Percentiles rank a stretch among this genome's conserved stretches.
Conservation (phyloP, 2,797 vertebrate genomes). For the Aselliscus stoliczkanus region DNA sequence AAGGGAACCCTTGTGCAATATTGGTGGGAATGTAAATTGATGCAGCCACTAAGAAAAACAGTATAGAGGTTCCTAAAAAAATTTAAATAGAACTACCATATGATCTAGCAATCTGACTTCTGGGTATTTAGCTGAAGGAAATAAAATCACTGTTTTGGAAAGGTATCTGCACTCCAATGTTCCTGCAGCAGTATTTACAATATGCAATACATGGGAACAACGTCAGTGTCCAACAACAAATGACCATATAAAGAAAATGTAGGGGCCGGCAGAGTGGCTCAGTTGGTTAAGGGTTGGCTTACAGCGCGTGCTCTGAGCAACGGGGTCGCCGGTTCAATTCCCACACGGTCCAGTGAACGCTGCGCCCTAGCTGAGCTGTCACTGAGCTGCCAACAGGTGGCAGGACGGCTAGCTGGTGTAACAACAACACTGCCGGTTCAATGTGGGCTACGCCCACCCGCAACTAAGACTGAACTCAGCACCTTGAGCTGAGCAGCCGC, state of each 20-base stretch:
- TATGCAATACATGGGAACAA: neutral
- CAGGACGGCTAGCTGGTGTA: too few relatives aligned
- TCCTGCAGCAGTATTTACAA: neutral
- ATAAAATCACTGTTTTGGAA: neutral
- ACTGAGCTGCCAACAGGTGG: too few relatives aligned
- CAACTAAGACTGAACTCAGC: too few relatives aligned
- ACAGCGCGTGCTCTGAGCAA: too few relatives aligned
- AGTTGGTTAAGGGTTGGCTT: too few relatives aligned
- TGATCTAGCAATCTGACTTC: neutral
- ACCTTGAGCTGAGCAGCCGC: too few relatives aligned
- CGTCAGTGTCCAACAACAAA: neutral
- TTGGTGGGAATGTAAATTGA: neutral
- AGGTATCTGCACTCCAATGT: neutral
- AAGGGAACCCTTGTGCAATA: neutral
- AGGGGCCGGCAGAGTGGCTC: too few relatives aligned
- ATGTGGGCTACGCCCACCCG: too few relatives aligned
- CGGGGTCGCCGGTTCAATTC: too few relatives aligned
- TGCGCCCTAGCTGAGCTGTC: too few relatives aligned
- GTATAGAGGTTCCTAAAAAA: neutral
- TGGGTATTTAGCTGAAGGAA: neutral
- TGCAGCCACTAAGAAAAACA: neutral
- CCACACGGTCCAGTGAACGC: too few relatives aligned
- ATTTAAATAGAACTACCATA: neutral
- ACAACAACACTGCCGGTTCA: too few relatives aligned
- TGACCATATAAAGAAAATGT: neutral